Percentiles rank a stretch among this genome's conserved stretches.
Evolutionary conservation across 2,113 vertebrate genomes (phyloP).

Genomic region (Hucho hucho): DNA sequence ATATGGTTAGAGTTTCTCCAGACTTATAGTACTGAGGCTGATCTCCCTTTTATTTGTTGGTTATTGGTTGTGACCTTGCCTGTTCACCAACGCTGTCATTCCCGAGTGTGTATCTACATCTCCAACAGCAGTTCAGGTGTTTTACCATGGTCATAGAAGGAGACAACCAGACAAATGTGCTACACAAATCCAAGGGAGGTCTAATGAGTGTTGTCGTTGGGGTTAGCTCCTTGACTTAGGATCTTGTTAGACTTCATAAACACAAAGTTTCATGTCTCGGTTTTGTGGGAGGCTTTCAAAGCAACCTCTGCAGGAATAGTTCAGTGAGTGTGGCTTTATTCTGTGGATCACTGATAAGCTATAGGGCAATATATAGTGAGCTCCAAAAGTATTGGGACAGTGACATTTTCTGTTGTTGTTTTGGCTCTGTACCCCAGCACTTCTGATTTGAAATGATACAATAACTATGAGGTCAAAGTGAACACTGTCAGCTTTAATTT

Average conservation of each 20-base stretch:
- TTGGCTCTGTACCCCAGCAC: too few species aligned
- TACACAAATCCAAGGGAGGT: conserved; percentile 47
- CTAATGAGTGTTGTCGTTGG: conserved; percentile 53
- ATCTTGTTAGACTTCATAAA: conserved; percentile 44
- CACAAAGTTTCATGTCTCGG: conserved; percentile 35
- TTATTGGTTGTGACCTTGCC: conserved; percentile 76
- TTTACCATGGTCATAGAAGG: conserved; percentile 53
- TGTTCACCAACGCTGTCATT: conserved; percentile 65
- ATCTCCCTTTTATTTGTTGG: conserved; percentile 65
- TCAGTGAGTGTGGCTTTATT: neutral
- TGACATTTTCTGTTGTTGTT: too few species aligned
- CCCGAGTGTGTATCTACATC: conserved; percentile 43
- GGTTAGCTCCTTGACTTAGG: conserved; percentile 49
- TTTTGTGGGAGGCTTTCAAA: neutral
- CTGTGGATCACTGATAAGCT: neutral
- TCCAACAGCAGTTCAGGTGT: conserved; percentile 35
- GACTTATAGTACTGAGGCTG: conserved; percentile 58
- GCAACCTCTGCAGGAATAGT: too few species aligned
- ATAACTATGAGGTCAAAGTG: too few species aligned
- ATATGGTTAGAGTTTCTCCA: conserved; percentile 62
- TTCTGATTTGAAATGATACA: too few species aligned
- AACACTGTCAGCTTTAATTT: too few species aligned
- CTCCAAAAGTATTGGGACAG: too few species aligned
- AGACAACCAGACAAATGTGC: conserved; percentile 63
- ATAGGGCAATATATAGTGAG: too few species aligned